Evolutionary conservation across 2,888 invertebrate species (phyloP).

Genomic region (Cyclophora albipunctata): DNA sequence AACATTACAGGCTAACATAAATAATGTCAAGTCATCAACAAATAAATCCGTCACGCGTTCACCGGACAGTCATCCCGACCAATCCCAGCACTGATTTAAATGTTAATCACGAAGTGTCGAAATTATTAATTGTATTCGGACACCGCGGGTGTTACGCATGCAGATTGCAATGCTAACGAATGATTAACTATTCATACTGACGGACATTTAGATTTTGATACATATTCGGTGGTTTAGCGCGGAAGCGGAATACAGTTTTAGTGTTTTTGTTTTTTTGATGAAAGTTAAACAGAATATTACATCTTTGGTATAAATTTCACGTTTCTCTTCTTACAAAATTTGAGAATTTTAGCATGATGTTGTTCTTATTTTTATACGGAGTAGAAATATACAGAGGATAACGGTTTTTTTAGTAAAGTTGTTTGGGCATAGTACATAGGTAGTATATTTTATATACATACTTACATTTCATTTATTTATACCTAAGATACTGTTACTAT

Average conservation of each 20-base stretch:
- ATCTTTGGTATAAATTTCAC: too few species aligned
- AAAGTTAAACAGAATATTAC: too few species aligned
- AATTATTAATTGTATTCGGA: constrained; percentile 69
- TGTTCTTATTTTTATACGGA: too few species aligned
- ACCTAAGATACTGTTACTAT: too few species aligned
- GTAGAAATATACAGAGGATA: too few species aligned
- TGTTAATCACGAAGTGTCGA: constrained; percentile 69
- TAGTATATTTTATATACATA: too few species aligned
- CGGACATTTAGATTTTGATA: constrained; percentile 30
- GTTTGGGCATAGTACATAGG: too few species aligned
- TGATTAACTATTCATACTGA: constrained; percentile 66
- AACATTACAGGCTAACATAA: not conserved
- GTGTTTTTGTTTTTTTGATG: too few species aligned
- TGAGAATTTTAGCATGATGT: too few species aligned
- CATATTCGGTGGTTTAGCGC: constrained; percentile 19
- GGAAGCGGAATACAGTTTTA: not conserved
- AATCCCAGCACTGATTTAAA: constrained; percentile 57
- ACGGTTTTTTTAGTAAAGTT: too few species aligned
- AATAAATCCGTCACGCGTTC: constrained; percentile 20
- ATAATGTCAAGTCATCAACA: constrained; percentile 9
- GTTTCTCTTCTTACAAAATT: too few species aligned
- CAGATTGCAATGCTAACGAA: constrained; percentile 72
- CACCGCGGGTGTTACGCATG: constrained; percentile 62
- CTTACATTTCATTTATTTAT: too few species aligned
- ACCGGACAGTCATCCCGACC: constrained; percentile 25